Evolutionary conservation across 2,888 invertebrate species (phyloP), one percentile per base, ranked within the genome.

Genomic region (Eristalis intricaria): DNA sequence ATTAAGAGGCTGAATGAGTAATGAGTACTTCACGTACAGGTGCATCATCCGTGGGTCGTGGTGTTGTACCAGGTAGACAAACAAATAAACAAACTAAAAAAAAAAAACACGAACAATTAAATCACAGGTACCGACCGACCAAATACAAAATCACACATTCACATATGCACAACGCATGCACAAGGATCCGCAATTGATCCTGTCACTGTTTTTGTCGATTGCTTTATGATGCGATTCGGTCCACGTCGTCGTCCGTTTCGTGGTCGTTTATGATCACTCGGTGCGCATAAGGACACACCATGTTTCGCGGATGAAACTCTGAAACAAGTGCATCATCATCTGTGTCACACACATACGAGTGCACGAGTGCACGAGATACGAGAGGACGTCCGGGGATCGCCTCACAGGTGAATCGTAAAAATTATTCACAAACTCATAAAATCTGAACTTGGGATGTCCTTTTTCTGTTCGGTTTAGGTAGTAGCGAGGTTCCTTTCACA

Each of bases 91-190:
- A 32, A 32, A 32, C 4, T 5, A 29, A 29, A 29, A 29, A 26
- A 26, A 4, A 26, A 29, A 29, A 29, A 32, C 32, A 32, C 32
- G 32, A 32, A 32, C 4, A 32, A 56, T 58, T 19, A 23, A 78
- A 75, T 77, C 69, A 81, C 85, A 86, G 85, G 85, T 86, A 86
- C 71, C 82, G 40, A 69, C 63, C 29, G 66, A 60, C 64, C 43
- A 65, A 66, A 79, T 68, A 84, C 32, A 32, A 32, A 32, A 8
- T 32, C 32, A 32, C 32, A 32, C 71, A 80, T 73, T 71, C 81
- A 81, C 77, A 56, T 80, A 69, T 79, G 70, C 40, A 11, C 19
- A 32, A 50, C 32, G 19, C 78, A 69, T 56, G 50, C 50, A 58
- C n/a, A 60, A 22, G 61, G 78, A 77, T 84, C 80, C 35, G 63